phyloP scores from a whole-genome alignment of 2,113 vertebrate genomes.

The Cephalopterus ornatus region DNA sequence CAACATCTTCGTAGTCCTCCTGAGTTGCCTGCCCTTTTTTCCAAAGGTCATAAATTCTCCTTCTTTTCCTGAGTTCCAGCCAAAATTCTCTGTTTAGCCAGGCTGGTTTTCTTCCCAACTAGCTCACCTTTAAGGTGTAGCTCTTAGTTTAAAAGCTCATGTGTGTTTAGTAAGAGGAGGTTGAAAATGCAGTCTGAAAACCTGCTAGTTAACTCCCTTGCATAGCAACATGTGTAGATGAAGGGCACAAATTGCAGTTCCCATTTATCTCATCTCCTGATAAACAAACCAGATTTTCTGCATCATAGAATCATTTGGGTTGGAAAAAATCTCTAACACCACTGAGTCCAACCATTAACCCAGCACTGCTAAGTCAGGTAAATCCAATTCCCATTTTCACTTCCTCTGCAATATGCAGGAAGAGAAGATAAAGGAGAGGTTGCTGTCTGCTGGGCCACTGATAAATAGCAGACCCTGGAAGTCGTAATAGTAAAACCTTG shows the following conservation, averaged over 20 bases:
- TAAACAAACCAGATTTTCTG: not conserved
- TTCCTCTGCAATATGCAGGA: not conserved
- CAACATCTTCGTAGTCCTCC: not conserved
- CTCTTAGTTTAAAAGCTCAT: not conserved
- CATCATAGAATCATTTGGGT: not conserved
- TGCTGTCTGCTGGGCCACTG: not conserved
- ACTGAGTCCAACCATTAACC: not conserved
- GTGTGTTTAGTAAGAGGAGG: not conserved
- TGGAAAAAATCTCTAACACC: not conserved
- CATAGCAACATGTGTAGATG: not conserved
- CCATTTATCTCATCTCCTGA: not conserved
- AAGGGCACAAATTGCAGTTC: not conserved
- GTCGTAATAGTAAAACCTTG: not conserved
- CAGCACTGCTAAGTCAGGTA: not conserved
- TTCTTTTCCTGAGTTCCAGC: not conserved
- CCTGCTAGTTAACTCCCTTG: not conserved
- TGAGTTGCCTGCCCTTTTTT: not conserved
- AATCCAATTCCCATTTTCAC: not conserved
- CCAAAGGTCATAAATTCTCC: not conserved
- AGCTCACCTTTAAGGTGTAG: not conserved
- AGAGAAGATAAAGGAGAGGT: not conserved
- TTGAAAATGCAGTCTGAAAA: not conserved
- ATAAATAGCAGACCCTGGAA: not conserved
- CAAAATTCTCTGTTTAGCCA: not conserved
- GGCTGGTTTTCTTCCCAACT: not conserved